Evolutionary conservation across 2,888 invertebrate species (phyloP).

Genomic region (Lasioglossum malachurum): DNA sequence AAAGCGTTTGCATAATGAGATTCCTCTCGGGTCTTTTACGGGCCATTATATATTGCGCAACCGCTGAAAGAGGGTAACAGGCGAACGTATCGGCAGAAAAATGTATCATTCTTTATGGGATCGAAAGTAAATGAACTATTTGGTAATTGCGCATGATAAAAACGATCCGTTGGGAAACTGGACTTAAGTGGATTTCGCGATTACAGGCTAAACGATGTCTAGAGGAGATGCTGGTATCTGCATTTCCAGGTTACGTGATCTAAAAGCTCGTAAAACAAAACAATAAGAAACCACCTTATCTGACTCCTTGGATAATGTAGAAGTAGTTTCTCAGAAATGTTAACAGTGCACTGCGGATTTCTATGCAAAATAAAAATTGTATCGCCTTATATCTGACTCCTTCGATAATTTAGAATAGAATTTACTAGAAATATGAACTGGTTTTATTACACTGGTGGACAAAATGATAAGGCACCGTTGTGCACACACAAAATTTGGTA

Average conservation of each 20-base stretch:
- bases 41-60: not conserved
- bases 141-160: not conserved
- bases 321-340: too few species aligned
- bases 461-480: too few species aligned
- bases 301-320: too few species aligned
- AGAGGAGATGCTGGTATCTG: too few species aligned
- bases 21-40: not conserved
- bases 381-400: too few species aligned
- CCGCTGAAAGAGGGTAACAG: not conserved
- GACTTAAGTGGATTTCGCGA: not conserved
- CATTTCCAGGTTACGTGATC: not conserved
- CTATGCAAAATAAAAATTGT: too few species aligned
- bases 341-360: too few species aligned
- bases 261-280: not conserved
- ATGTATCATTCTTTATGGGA: not conserved
- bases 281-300: too few species aligned
- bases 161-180: not conserved
- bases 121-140: not conserved
- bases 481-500: too few species aligned
- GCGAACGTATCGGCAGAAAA: not conserved
- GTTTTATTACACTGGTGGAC: too few species aligned
- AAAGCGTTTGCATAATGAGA: slow-evolving; percentile 13
- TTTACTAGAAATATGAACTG: too few species aligned
- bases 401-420: too few species aligned
- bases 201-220: not conserved